These are phyloP conservation scores for Phytoseiulus persimilis DNA, from an alignment of 2,888 invertebrate genomes.

Conservation along the genomic window DNA sequence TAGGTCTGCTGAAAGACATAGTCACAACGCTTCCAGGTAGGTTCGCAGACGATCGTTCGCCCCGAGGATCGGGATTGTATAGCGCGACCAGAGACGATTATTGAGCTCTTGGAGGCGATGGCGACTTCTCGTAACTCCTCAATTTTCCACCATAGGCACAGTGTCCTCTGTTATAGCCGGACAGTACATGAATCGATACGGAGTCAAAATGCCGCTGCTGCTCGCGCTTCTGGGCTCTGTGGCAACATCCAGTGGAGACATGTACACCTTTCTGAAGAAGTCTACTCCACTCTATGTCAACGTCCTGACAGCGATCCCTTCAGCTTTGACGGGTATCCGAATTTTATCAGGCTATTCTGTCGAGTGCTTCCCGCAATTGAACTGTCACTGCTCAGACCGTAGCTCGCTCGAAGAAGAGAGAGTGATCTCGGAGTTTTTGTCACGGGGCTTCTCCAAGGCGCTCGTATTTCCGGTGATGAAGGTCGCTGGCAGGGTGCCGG, in stretches of 20 bases:
- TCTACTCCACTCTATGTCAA: neutral
- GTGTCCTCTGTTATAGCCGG: neutral
- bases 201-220: neutral
- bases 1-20: neutral
- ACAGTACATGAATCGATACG: neutral
- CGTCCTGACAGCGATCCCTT: neutral
- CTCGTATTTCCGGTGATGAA: too few species aligned
- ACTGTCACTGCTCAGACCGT: too few species aligned
- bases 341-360: too few species aligned
- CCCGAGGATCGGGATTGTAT: too few species aligned
- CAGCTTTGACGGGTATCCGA: neutral
- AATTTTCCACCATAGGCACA: neutral
- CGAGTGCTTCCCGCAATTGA: too few species aligned
- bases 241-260: neutral
- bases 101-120: too few species aligned
- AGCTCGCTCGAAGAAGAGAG: too few species aligned
- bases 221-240: neutral
- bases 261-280: neutral
- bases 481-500: too few species aligned
- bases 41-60: neutral
- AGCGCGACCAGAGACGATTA: too few species aligned
- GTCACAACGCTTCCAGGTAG: neutral
- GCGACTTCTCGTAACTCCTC: too few species aligned
- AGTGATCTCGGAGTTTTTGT: too few species aligned
- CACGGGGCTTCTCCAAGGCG: too few species aligned